Base-by-base conservation (phyloP, 37 sponge, comb jelly and placozoan genomes). In the Theonella swinhoei region DNA sequence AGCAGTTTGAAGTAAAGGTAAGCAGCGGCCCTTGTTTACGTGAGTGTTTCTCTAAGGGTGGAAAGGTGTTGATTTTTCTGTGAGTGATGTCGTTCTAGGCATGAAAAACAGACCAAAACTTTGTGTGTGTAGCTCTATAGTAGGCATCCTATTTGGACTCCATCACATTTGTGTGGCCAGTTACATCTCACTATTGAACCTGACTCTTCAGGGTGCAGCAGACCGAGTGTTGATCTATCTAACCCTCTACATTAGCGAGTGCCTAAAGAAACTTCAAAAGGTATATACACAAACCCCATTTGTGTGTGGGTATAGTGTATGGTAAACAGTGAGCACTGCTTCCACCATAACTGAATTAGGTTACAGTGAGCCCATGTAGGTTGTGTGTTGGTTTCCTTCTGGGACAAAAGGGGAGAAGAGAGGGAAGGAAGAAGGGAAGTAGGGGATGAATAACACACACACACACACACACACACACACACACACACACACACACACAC, bases 1-100 rank as follows among this genome's bases (percentile, higher is more conserved):
- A 96, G 85, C 94, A 88, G 61, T 98, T 88, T 81, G 99, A 98
- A 92, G 89, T 98, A 70, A 98, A 98, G 94, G 98, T 97, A 67
- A 2, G 78, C 70, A 3, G 8, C 3, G 3, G 3, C 22, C 35
- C 61, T 22, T 60, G 28, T 71, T 41, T 70, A 58, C 7, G 76
- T 75, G 62, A 26, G 41, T 23, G 14, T 59, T 39, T 75, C 54
- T 75, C 54, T 37, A 41, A 42, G 30, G 3, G 29, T 59, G 14
- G 54, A 47, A 7, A 47, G 32, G 1, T 3, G 70, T 22, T n/a
- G n/a, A n/a, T n/a, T n/a, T n/a, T n/a, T n/a, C n/a, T n/a, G n/a
- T n/a, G n/a, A n/a, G n/a, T n/a, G n/a, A n/a, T n/a, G n/a, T n/a
- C n/a, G n/a, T n/a, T n/a, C n/a, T n/a, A n/a, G n/a, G 7, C 64